Conservation (phyloP, 2,797 vertebrate species). For the Anabas testudineus region DNA sequence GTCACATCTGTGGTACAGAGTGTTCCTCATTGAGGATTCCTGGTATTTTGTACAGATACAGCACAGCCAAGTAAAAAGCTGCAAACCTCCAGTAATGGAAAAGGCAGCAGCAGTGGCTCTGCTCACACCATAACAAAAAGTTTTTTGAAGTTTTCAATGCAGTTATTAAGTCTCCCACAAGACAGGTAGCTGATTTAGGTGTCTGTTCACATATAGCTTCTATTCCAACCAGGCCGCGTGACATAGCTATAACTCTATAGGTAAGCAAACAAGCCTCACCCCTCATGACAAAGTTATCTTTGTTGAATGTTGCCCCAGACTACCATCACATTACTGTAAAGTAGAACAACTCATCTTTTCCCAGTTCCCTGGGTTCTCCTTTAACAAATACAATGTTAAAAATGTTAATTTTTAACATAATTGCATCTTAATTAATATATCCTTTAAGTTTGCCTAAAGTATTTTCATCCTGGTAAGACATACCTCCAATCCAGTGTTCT, state of each 20-base stretch:
- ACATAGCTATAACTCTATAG: constrained; percentile 11
- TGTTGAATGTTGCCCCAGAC: constrained; percentile 15
- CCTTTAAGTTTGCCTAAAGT: no score
- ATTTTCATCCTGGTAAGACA: no score
- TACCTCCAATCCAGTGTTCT: no score
- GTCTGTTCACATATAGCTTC: constrained; percentile 25
- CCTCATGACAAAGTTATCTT: constrained; percentile 21
- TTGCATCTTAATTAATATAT: no score
- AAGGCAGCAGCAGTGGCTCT: background rate
- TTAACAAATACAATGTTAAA: no score
- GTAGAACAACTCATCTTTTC: background rate
- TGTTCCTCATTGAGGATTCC: background rate
- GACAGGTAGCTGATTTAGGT: constrained; percentile 43
- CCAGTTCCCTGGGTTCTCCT: no score
- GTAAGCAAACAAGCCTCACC: constrained; percentile 20
- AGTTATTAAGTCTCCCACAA: background rate
- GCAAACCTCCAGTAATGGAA: background rate
- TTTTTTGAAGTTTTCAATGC: constrained; percentile 1
- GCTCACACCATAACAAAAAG: background rate
- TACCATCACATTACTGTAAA: background rate
- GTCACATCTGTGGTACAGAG: background rate
- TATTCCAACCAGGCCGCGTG: constrained; percentile 6
- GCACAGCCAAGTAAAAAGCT: no score
- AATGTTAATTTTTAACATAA: no score
- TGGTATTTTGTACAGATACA: background rate